Evolutionary conservation across 2,113 vertebrate species (phyloP).

Genomic region (Beaufortia kweichowensis): DNA sequence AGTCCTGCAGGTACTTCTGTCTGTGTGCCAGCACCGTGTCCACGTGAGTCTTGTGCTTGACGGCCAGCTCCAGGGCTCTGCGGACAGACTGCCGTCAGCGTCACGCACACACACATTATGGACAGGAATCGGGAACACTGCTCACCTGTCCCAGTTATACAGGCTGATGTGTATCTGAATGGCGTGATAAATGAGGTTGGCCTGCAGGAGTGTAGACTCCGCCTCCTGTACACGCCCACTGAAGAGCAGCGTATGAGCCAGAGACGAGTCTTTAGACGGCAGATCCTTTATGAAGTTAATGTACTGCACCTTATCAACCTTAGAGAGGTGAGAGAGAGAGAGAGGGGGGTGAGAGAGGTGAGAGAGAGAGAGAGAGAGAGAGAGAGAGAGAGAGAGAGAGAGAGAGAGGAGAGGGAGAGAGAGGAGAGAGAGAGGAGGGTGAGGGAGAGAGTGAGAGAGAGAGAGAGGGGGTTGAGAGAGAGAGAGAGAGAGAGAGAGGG

Average conservation of each 20-base stretch:
- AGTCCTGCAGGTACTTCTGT: slow-evolving; percentile 86
- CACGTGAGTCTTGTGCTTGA: slow-evolving; percentile 97
- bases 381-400: too few relatives aligned
- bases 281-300: slow-evolving; percentile 90
- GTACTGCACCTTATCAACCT: slow-evolving; percentile 92
- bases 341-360: too few relatives aligned
- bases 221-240: slow-evolving; percentile 90
- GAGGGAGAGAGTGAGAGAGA: too few relatives aligned
- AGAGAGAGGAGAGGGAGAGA: too few relatives aligned
- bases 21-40: slow-evolving; percentile 95
- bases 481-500: too few relatives aligned
- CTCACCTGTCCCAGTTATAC: slow-evolving; percentile 94
- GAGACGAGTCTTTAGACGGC: slow-evolving; percentile 88
- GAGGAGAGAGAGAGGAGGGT: too few relatives aligned
- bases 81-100: slow-evolving; percentile 37
- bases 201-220: slow-evolving; percentile 84
- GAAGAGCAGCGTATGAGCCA: slow-evolving; percentile 89
- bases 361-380: too few relatives aligned
- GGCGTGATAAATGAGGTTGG: slow-evolving; percentile 89
- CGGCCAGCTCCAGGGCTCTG: slow-evolving; percentile 94
- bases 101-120: slow-evolving; percentile 14
- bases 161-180: slow-evolving; percentile 90
- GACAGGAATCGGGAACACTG: background rate
- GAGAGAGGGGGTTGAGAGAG: too few relatives aligned
- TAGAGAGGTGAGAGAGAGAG: background rate